Base-by-base conservation (phyloP, 2,113 vertebrate genomes). In the Poecilia latipinna region DNA sequence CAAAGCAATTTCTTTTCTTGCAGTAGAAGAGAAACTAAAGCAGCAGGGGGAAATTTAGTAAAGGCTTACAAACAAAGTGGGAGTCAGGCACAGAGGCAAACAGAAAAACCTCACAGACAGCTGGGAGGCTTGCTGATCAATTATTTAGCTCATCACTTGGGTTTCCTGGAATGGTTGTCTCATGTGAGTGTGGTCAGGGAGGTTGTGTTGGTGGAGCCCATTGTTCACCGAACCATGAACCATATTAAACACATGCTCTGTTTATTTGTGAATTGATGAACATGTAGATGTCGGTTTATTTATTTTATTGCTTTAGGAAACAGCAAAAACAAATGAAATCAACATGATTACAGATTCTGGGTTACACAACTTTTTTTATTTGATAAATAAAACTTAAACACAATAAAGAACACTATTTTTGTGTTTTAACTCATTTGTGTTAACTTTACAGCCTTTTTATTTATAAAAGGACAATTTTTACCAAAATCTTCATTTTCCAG, bases 81-180 rank as follows among this genome's bases (percentile, higher is more conserved):
- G 19, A 24, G 48, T 51, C 48, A 51, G 48, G 6, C 51, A 54
- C 4, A 54, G 15, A 22, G 22, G 51, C 51, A 54, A 57, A 57
- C 22, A 57, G 51, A 57, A 57, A 57, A 57, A 57, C 19, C 51
- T 57, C 51, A 15, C 44, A 57, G 24, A 10, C 51, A 24, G 51
- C 51, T 24, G 19, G 62, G 75, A 85, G 78, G 75, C 79, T 74
- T 29, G 2, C 75, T 69, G 48, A 84, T 88, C 63, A 90, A 90
- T 90, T 91, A 90, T 91, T 75, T 73, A 90, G 77, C 26, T 63
- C 8, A 70, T 66, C 78, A 13, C 32, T 15, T 60, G 65, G 70
- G 12, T 82, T 86, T 89, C 82, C 86, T 81, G 87, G 83, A 89
- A 89, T 57, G 24, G 0, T 28, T 48, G 4, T 33, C 4, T 1